Percentiles rank a stretch among this genome's conserved stretches.
phyloP scores from a whole-genome alignment of 2,113 vertebrate genomes.

The Geococcyx californianus region DNA sequence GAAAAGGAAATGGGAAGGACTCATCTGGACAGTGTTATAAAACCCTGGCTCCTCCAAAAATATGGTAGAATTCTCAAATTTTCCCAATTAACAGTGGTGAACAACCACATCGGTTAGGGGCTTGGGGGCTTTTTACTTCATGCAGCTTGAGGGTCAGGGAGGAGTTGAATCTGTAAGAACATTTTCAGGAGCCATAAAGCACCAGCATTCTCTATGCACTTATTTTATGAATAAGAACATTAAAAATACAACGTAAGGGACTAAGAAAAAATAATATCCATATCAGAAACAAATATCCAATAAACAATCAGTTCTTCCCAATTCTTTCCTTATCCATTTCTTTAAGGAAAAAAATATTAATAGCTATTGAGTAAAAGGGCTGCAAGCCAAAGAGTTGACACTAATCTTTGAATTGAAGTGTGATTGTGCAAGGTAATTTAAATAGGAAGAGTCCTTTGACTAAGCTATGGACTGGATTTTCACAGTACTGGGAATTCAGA shows the following conservation, averaged over 20 bases:
- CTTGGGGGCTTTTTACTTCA: not conserved
- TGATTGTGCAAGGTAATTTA: not conserved
- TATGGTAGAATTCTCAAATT: not conserved
- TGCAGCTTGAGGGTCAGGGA: accelerated
- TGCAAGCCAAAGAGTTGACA: not conserved
- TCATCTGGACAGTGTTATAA: not conserved
- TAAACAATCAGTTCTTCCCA: not conserved
- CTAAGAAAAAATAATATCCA: not conserved
- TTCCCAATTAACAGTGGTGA: not conserved
- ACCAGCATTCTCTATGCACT: not conserved
- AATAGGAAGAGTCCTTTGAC: not conserved
- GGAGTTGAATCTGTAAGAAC: not conserved
- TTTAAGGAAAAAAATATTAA: not conserved
- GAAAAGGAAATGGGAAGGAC: not conserved
- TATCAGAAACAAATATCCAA: not conserved
- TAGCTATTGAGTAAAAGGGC: not conserved
- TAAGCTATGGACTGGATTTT: not conserved
- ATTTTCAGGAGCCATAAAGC: not conserved
- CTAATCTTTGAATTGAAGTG: not conserved
- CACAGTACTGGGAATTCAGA: not conserved
- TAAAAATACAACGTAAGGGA: not conserved
- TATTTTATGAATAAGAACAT: not conserved
- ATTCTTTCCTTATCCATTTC: not conserved
- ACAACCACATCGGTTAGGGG: not conserved
- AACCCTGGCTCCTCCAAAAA: not conserved